These are phyloP conservation scores for Temnothorax curvispinosus DNA, from an alignment of 1,140 invertebrate genomes.

Conservation along the genomic window DNA sequence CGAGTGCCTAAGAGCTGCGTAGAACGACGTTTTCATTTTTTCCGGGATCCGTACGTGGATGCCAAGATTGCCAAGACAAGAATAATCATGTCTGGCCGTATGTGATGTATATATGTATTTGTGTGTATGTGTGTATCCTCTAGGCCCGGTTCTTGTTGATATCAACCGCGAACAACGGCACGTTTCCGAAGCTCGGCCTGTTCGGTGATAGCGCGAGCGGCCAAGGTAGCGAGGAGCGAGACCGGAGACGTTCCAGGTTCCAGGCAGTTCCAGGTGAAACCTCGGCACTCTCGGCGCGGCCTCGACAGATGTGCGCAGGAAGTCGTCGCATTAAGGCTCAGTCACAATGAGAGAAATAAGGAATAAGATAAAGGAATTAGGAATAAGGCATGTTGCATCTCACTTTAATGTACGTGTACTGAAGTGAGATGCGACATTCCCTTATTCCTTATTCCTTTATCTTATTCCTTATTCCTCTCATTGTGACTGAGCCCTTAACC, in stretches of 20 bases:
- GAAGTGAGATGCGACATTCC: no score
- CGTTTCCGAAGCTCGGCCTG: not conserved
- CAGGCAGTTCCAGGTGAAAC: constrained; percentile 4
- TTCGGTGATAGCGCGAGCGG: not conserved
- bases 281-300: not conserved
- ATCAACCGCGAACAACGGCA: not conserved
- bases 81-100: not conserved
- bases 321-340: constrained; percentile 25
- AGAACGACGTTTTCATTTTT: not conserved
- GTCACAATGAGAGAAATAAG: no score
- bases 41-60: not conserved
- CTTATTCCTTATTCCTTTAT: no score
- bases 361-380: no score
- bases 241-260: not conserved
- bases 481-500: no score
- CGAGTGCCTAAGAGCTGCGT: not conserved
- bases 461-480: no score
- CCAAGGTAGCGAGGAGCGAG: not conserved
- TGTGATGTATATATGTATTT: not conserved
- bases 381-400: no score
- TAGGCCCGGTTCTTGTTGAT: not conserved
- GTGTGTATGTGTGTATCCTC: no score
- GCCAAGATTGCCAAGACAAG: not conserved
- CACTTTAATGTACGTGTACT: no score
- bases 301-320: not conserved